Evolutionary conservation across 2,888 invertebrate species (phyloP), one percentile per base, ranked within the genome.

Genomic region (Cantharis flavilabris): DNA sequence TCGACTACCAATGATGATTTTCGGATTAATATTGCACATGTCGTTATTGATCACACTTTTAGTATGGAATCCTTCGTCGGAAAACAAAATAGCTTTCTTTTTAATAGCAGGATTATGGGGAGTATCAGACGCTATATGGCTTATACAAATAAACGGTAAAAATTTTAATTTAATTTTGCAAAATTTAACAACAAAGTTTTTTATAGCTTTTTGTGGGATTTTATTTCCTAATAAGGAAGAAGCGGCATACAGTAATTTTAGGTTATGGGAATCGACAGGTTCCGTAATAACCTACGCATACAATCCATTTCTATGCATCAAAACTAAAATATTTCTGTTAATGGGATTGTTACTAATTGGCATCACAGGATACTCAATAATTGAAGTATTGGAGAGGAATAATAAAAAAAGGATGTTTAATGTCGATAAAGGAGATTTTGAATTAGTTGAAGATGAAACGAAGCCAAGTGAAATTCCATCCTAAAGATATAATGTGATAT

Each of bases 201-300:
- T 67, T 86, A 9, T 87, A 95, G 96, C 96, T 26, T 90, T 97
- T 23, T 96, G 96, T 84, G 97, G 97, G 9, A 94, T 95, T 72
- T 88, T 97, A 73, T 97, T 97, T 85, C 95, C 95, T 0, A 93
- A 94, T 14, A 92, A 94, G 83, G 94, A 97, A 84, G 97, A 97
- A 85, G 96, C 97, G 0, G 96, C 97, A 0, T 98, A 96, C 88
- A 96, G 97, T 81, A 97, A 97, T 89, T 97, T 97, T 88, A 91
- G 97, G 9, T 89, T 98, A 70, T 98, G 97, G 97, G 97, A 97
- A 87, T 94, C 97, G 0, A 92, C 95, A 0, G 98, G 97, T 71
- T 97, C 97, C 76, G 96, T 97, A 13, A 91, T 97, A 74, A 94
- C 96, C 1, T 97, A 97, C 84, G 92, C 93, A 0, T 93, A 94